These are phyloP conservation scores for Ecliptopera silaceata DNA, from an alignment of 2,888 invertebrate genomes.

Conservation along the genomic window DNA sequence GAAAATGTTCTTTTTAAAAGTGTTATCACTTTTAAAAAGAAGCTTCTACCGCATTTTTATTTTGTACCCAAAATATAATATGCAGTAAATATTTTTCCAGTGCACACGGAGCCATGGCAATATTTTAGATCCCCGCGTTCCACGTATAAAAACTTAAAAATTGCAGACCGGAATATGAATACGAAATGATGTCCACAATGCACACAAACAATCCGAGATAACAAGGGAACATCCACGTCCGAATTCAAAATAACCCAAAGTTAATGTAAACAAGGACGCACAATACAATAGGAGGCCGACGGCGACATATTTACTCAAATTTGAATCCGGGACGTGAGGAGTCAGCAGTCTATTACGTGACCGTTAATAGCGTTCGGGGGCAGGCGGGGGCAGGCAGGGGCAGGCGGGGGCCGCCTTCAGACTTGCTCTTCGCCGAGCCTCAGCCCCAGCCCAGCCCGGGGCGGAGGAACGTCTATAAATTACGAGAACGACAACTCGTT, in stretches of 20 bases:
- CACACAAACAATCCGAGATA: constrained; percentile 54
- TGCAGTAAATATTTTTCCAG: constrained; percentile 25
- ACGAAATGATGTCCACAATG: constrained; percentile 46
- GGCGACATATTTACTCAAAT: constrained; percentile 73
- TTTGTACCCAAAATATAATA: constrained; percentile 16
- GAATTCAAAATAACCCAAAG: constrained; percentile 59
- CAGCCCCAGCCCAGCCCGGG: constrained; percentile 49
- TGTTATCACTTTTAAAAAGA: too few species aligned
- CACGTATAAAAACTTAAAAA: constrained; percentile 33
- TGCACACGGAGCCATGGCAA: constrained; percentile 21
- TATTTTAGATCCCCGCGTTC: constrained; percentile 28
- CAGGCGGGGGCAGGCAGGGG: not conserved
- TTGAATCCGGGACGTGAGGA: constrained; percentile 72
- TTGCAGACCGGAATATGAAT: constrained; percentile 42
- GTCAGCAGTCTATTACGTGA: constrained; percentile 72
- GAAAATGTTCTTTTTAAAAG: constrained; percentile 4
- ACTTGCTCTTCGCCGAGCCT: constrained; percentile 51
- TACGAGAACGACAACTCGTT: constrained; percentile 80
- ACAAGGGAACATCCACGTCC: constrained; percentile 52
- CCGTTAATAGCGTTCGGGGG: constrained; percentile 66
- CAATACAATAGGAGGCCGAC: constrained; percentile 62
- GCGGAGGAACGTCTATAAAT: constrained; percentile 80
- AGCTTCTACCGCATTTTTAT: not conserved
- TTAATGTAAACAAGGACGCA: constrained; percentile 61
- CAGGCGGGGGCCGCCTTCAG: constrained; percentile 31